Evolutionary conservation across 2,888 invertebrate species (phyloP), one percentile per base, ranked within the genome.

Genomic region (Polietes domitor): DNA sequence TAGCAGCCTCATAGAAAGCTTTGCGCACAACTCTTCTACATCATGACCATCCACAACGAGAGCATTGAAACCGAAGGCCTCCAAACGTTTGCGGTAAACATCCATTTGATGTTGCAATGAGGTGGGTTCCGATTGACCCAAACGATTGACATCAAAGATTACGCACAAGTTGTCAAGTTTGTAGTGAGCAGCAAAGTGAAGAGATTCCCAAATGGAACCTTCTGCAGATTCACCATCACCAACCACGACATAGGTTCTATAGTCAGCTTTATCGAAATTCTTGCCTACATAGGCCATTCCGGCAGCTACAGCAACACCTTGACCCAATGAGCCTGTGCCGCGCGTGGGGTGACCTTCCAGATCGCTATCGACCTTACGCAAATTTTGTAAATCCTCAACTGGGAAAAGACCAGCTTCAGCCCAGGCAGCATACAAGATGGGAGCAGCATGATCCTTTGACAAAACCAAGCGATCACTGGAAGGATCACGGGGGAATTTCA

Each of bases 261-360:
- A 97, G 73, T 95, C 95, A 43, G 98, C 96, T 91, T 95, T 95
- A 88, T 94, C 94, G 88, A 93, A 94, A 91, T 94, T 93, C 86
- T 92, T 92, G 79, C 99, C 99, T 73, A 98, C 97, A 91, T 98
- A 99, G 0, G 99, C 99, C 98, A 98, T 99, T 74, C 99, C 99
- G 87, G 97, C 97, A 68, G 98, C 98, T 85, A 97, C 96, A 71
- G 98, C 97, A 63, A 99, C 94, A 28, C 99, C 98, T 93, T 99
- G 99, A 0, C 99, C 99, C 87, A 99, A 93, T 0, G 99, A 99
- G 21, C 99, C 99, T 32, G 99, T 99, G 87, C 98, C 99, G 55
- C 99, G 99, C 0, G 99, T 99, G 53, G 99, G 99, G 93, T 99
- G 99, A 15, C 99, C 99, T 92, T 99, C 99, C 80, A 99, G 94